A percentile compares a stretch with the other conserved stretches of the same genome.
These are phyloP conservation scores for Megastigmus dorsalis DNA, from an alignment of 2,888 invertebrate genomes.

Conservation along the genomic window DNA sequence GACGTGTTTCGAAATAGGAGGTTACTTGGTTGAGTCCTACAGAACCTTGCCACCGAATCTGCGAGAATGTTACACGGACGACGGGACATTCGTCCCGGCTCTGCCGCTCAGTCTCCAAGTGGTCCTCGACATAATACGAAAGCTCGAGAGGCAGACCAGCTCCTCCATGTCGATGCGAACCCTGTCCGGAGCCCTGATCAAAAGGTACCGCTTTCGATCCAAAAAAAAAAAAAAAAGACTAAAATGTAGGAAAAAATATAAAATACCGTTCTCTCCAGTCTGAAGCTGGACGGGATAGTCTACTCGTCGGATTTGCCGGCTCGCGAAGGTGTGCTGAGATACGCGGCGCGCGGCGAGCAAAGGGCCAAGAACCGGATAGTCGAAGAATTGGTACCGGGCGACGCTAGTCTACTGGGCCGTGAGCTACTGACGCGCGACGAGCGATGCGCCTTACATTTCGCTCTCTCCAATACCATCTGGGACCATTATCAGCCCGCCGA, in stretches of 20 bases:
- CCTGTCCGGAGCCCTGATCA: conserved; percentile 77
- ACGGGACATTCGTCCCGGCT: conserved; percentile 8
- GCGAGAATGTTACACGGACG: conserved; percentile 78
- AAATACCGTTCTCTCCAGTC: too few relatives aligned
- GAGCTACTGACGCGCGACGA: conserved; percentile 60
- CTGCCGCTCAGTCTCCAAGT: conserved; percentile 79
- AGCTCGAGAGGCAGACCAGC: conserved; percentile 77
- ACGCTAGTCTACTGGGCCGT: conserved; percentile 59
- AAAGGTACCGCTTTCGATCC: too few relatives aligned
- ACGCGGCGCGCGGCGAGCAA: conserved; percentile 54
- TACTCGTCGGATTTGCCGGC: conserved; percentile 55
- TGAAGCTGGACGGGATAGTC: conserved; percentile 66
- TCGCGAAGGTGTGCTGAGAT: conserved; percentile 52
- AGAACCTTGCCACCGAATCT: conserved; percentile 77
- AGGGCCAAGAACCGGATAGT: conserved; percentile 63
- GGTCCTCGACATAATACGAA: conserved; percentile 79
- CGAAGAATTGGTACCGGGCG: conserved; percentile 64
- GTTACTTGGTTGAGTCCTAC: conserved; percentile 4
- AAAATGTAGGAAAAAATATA: too few relatives aligned
- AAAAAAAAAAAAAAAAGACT: conserved; percentile 46
- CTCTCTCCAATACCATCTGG: conserved; percentile 66
- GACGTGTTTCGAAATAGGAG: background rate
- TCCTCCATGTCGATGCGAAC: conserved; percentile 77
- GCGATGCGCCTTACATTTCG: conserved; percentile 66
- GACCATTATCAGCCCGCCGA: conserved; percentile 49